A percentile compares a stretch with the other conserved stretches of the same genome.
phyloP scores from a whole-genome alignment of 2,888 invertebrate genomes.

The Cremastobaeus sp. region DNA sequence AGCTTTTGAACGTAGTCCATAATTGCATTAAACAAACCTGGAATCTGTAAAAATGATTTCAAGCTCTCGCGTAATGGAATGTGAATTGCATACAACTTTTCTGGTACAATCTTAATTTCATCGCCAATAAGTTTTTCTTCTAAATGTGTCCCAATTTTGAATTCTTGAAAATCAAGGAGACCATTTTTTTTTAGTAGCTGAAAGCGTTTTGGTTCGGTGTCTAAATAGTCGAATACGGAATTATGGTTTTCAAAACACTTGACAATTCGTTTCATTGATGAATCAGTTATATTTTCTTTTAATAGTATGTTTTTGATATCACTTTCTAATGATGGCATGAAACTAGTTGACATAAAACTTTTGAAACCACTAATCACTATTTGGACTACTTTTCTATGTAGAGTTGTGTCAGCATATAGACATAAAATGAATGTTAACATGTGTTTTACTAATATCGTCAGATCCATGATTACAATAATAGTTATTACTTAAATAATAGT shows the following conservation, averaged over 20 bases:
- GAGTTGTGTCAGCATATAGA: conserved; percentile 35
- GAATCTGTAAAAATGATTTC: conserved; percentile 43
- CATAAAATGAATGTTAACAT: conserved; percentile 39
- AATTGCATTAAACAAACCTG: conserved; percentile 10
- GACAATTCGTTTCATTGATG: conserved; percentile 9
- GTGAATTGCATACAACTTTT: conserved; percentile 7
- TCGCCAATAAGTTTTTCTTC: conserved; percentile 1
- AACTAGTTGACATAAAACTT: conserved; percentile 28
- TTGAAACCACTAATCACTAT: conserved; percentile 20
- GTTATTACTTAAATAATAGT: background rate
- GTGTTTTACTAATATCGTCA: conserved; percentile 20
- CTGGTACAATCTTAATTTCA: background rate
- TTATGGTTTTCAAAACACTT: conserved; percentile 29
- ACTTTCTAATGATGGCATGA: conserved; percentile 28
- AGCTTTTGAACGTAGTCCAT: background rate
- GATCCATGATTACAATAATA: conserved; percentile 17
- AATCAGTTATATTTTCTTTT: conserved; percentile 15
- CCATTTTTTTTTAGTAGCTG: conserved; percentile 31
- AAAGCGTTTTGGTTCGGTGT: conserved; percentile 40
- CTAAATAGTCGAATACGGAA: conserved; percentile 24
- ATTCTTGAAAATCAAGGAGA: conserved; percentile 22
- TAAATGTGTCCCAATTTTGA: conserved; percentile 27
- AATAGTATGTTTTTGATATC: conserved; percentile 23
- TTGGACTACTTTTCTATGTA: conserved; percentile 35
- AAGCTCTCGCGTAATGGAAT: conserved; percentile 25